A percentile compares a stretch with the other conserved stretches of the same genome.
These are phyloP conservation scores for Drosophila ogumai DNA, from an alignment of 1,140 invertebrate species.

Conservation along the genomic window DNA sequence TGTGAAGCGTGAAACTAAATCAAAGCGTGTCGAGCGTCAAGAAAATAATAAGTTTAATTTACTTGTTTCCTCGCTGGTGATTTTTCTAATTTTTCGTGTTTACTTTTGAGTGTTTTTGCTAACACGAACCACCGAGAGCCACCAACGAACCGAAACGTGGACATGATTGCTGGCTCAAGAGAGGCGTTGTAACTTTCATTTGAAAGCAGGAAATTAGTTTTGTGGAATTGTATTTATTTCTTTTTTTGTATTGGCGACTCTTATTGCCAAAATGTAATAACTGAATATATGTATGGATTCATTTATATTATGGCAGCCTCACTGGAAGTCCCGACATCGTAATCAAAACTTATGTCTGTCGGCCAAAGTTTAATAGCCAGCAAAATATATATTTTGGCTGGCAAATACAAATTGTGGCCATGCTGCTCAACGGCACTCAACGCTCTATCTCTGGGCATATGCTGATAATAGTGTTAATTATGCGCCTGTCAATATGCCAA, in stretches of 20 bases:
- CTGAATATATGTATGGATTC: neutral
- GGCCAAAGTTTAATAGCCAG: constrained; percentile 60
- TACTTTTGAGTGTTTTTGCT: constrained; percentile 17
- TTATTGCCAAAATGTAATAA: constrained; percentile 4
- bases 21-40: constrained; percentile 20
- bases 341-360: constrained; percentile 64
- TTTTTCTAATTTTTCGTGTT: constrained; percentile 38
- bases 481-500: constrained; percentile 78
- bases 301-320: constrained; percentile 13
- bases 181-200: constrained; percentile 47
- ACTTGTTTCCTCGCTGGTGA: constrained; percentile 9
- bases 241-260: constrained; percentile 19
- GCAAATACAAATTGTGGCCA: constrained; percentile 32
- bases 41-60: constrained; percentile 47
- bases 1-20: constrained; percentile 43
- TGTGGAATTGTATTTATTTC: neutral
- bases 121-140: constrained; percentile 21
- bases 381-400: constrained; percentile 46
- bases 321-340: constrained; percentile 39
- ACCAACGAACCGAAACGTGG: constrained; percentile 27
- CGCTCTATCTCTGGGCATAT: constrained; percentile 33
- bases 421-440: constrained; percentile 21
- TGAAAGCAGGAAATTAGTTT: constrained; percentile 64
- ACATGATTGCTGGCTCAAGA: constrained; percentile 6
- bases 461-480: constrained; percentile 78